These are phyloP conservation scores for Eulemur albifrons DNA, from an alignment of 2,797 vertebrate genomes.

Conservation along the genomic window DNA sequence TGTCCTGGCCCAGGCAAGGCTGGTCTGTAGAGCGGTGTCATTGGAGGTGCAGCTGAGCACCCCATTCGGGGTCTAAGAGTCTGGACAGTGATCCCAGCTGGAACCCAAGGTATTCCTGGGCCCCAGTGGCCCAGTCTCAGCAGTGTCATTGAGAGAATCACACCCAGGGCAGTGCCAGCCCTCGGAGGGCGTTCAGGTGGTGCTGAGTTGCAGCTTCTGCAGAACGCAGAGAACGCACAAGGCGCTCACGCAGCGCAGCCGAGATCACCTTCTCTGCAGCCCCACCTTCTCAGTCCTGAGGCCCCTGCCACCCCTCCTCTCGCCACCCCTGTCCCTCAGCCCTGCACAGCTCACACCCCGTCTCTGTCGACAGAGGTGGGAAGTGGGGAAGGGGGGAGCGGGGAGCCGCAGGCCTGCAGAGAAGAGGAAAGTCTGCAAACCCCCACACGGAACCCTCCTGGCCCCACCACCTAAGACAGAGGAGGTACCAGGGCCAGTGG, in stretches of 20 bases:
- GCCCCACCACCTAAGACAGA: background rate
- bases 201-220: background rate
- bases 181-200: rapidly evolving
- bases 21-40: rapidly evolving
- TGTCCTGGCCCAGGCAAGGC: background rate
- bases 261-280: background rate
- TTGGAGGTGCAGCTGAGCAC: rapidly evolving
- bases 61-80: background rate
- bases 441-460: background rate
- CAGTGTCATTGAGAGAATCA: too few species aligned
- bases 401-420: background rate
- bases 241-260: rapidly evolving
- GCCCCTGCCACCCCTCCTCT: too few species aligned
- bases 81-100: background rate
- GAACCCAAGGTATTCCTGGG: background rate
- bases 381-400: too few species aligned
- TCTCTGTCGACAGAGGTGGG: background rate
- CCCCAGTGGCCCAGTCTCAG: background rate
- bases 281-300: background rate
- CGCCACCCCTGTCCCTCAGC: background rate
- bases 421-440: background rate
- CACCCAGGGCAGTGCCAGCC: too few species aligned
- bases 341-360: background rate
- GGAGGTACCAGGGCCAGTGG: background rate
- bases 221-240: rapidly evolving